phyloP scores from a whole-genome alignment of 2,113 vertebrate genomes.

The Cyrtonyx montezumae region DNA sequence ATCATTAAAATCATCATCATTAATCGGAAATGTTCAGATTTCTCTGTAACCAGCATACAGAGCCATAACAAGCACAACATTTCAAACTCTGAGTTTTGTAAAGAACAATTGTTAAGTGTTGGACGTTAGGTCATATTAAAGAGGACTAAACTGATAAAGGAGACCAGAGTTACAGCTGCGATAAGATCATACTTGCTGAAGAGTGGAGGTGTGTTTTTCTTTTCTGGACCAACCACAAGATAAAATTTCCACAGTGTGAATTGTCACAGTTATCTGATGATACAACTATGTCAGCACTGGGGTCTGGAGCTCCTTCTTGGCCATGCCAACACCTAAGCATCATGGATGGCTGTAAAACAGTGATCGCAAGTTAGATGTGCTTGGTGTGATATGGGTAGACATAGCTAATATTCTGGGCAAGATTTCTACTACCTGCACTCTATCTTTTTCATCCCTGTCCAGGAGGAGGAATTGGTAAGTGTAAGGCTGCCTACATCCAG shows the following conservation, averaged over 20 bases:
- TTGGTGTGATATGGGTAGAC: not conserved
- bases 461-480: not conserved
- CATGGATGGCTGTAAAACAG: not conserved
- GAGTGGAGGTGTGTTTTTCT: not conserved
- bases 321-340: not conserved
- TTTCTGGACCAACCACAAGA: not conserved
- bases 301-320: not conserved
- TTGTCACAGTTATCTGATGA: not conserved
- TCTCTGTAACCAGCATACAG: not conserved
- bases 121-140: not conserved
- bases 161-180: not conserved
- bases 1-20: not conserved
- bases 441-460: not conserved
- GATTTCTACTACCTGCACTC: not conserved
- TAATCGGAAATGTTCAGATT: not conserved
- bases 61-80: fast-evolving
- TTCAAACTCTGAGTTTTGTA: not conserved
- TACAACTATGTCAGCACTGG: not conserved
- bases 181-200: not conserved
- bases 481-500: not conserved
- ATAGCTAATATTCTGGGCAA: not conserved
- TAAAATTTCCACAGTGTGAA: not conserved
- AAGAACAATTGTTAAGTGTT: not conserved
- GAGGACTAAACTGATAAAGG: not conserved
- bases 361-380: not conserved